Evolutionary conservation across 2,797 vertebrate genomes (phyloP).

Genomic region (Rhinoraja longicauda): DNA sequence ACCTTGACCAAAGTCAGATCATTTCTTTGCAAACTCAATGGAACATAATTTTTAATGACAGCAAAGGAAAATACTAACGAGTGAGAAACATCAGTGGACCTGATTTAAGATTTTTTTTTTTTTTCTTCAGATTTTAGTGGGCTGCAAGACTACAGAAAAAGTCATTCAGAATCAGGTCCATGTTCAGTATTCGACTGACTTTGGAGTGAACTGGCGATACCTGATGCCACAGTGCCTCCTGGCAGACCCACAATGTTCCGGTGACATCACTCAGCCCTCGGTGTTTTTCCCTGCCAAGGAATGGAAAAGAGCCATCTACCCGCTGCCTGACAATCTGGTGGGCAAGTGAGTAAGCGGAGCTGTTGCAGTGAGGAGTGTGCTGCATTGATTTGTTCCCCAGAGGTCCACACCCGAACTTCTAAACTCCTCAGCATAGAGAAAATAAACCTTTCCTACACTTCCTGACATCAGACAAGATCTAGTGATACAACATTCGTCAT

Average conservation of each 20-base stretch:
- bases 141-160: constrained; percentile 79
- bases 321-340: constrained; percentile 77
- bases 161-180: constrained; percentile 83
- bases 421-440: background rate
- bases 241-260: constrained; percentile 87
- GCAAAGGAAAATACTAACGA: background rate
- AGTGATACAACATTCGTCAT: no score
- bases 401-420: background rate
- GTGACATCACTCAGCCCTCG: constrained; percentile 85
- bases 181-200: constrained; percentile 89
- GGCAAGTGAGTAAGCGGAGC: constrained; percentile 72
- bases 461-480: background rate
- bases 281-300: constrained; percentile 86
- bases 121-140: constrained; percentile 76
- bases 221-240: constrained; percentile 90
- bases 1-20: background rate
- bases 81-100: background rate
- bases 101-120: background rate
- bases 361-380: background rate
- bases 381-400: background rate
- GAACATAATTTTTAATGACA: background rate
- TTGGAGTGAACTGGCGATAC: constrained; percentile 93
- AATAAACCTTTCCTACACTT: background rate
- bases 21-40: background rate
- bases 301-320: constrained; percentile 89